Conservation (phyloP, 2,113 vertebrate genomes). For the Dendropsophus ebraccatus region DNA sequence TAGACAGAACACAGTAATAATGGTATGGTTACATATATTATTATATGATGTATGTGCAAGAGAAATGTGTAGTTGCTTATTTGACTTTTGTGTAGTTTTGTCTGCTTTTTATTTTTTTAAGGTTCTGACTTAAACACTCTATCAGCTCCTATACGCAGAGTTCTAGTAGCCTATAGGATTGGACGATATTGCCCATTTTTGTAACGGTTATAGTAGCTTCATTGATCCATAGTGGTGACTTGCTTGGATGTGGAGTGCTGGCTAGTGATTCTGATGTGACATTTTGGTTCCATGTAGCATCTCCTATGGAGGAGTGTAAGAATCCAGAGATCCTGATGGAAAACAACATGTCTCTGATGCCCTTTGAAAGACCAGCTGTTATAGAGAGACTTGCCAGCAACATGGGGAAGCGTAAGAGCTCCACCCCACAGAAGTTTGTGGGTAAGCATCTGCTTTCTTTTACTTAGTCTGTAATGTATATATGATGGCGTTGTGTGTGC, state of each 20-base stretch:
- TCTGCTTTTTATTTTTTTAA: not conserved
- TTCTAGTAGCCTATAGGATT: slow-evolving; percentile 38
- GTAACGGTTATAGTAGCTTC: not conserved
- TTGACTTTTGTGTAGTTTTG: not conserved
- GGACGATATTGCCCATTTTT: slow-evolving; percentile 9
- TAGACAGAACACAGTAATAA: not conserved
- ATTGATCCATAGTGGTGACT: slow-evolving; percentile 7
- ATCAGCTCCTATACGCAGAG: slow-evolving; percentile 43
- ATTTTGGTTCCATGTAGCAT: slow-evolving; percentile 76
- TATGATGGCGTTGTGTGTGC: not conserved
- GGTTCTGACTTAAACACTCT: not conserved
- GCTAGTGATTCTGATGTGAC: slow-evolving; percentile 64
- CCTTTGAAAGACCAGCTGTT: slow-evolving; percentile 95
- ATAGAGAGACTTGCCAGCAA: slow-evolving; percentile 94
- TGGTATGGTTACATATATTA: no score
- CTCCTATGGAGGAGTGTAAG: slow-evolving; percentile 86
- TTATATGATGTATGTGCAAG: no score
- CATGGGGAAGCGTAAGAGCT: slow-evolving; percentile 98
- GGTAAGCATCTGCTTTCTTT: slow-evolving; percentile 78
- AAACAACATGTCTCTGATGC: slow-evolving; percentile 82
- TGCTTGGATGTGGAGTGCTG: slow-evolving; percentile 20
- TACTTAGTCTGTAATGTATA: slow-evolving; percentile 37
- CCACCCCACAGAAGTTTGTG: slow-evolving; percentile 98
- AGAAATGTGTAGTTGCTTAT: not conserved
- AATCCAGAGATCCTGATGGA: slow-evolving; percentile 88